Evolutionary conservation across 2,797 vertebrate species (phyloP), one percentile per base, ranked within the genome.

Genomic region (Trichosurus vulpecula): DNA sequence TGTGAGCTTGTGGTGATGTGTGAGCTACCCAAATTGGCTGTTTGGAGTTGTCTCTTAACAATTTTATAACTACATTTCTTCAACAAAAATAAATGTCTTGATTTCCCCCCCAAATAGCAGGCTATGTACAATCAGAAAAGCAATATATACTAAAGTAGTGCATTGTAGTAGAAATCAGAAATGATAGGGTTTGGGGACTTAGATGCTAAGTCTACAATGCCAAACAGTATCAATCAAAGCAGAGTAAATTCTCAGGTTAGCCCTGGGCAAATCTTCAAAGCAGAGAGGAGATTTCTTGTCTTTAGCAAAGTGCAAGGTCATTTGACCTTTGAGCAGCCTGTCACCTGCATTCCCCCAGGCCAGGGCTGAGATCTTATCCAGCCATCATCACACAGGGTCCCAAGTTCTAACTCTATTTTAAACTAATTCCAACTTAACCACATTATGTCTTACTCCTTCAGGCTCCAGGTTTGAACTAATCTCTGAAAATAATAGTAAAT

Each of bases 21-120:
- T 14, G 19, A 0, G 0, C 22, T 25, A 52, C 2, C 9, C 14
- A 6, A 19, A n/a, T 13, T 8, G 29, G 6, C 8, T 8, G 2
- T 30, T 6, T 4, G 30, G 51, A 6, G 2, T 51, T 41, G 2
- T 4, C 13, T 25, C 31, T 10, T 8, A 47, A 87, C 22, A 52
- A 5, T 54, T 96, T 93, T 74, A 66, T 54, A 12, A 55, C 51
- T 57, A 1, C 27, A 13, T 31, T 53, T 54, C 56, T 41, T 52
- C 53, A 31, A 47, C 31, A 90, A 87, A 87, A 87, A 87, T 87
- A 87, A 87, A 87, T 87, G 41, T 27, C 74, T 51, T 27, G 41
- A 87, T 87, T 87, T 47, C 12, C 0, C 22, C 8, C 41, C 74
- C n/a, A 47, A 47, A 87, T 51, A 87, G 8, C 25, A 27, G 9